Conservation (phyloP, 2,888 invertebrate species). For the Agrotis segetum region DNA sequence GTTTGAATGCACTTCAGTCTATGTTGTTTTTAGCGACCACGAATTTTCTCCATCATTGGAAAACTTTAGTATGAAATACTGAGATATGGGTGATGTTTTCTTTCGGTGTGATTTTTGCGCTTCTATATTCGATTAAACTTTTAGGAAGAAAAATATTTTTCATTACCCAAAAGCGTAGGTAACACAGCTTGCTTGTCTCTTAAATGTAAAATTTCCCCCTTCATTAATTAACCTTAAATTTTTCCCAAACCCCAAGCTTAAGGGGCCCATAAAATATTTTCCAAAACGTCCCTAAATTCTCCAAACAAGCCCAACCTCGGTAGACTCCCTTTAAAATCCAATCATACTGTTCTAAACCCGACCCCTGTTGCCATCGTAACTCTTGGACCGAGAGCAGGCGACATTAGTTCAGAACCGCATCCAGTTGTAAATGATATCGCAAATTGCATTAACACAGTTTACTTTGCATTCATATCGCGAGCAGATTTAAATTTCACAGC, state of each 20-base stretch:
- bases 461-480: conserved; percentile 75
- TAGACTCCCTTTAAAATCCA: conserved; percentile 35
- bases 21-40: conserved; percentile 58
- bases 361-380: conserved; percentile 31
- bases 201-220: neutral
- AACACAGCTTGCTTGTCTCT: neutral
- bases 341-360: conserved; percentile 17
- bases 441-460: conserved; percentile 80
- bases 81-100: conserved; percentile 28
- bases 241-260: conserved; percentile 2
- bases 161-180: neutral
- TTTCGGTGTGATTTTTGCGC: conserved; percentile 16
- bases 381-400: conserved; percentile 59
- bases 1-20: conserved; percentile 60
- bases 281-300: conserved; percentile 12
- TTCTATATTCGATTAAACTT: neutral
- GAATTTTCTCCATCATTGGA: conserved; percentile 52
- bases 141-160: neutral
- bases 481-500: conserved; percentile 65
- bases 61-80: conserved; percentile 40
- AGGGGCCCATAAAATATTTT: conserved; percentile 3
- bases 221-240: neutral
- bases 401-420: conserved; percentile 77
- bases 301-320: conserved; percentile 17
- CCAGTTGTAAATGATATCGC: conserved; percentile 81